These are phyloP conservation scores for Drosophila persimilis DNA, from an alignment of 1,140 invertebrate species.

Conservation along the genomic window DNA sequence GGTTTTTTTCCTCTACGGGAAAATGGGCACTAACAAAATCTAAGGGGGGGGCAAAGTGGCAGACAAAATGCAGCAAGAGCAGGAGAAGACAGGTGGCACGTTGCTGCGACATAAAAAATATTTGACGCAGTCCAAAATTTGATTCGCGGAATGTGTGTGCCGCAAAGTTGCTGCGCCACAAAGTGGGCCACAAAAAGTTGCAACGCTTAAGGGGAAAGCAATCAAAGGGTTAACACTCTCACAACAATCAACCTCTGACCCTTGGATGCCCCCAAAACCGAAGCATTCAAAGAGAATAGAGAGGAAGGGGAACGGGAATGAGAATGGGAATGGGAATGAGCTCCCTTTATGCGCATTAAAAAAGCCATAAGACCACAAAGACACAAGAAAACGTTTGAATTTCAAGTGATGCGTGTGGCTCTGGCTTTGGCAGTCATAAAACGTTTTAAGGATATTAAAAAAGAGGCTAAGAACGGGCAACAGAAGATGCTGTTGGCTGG, in stretches of 20 bases:
- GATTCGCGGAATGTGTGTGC: slow-evolving; percentile 27
- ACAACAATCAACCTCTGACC: slow-evolving; percentile 22
- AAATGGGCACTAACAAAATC: slow-evolving; percentile 56
- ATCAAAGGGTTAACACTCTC: slow-evolving; percentile 19
- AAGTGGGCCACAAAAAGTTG: slow-evolving; percentile 18
- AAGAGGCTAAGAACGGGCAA: slow-evolving; percentile 1
- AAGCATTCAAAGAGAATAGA: not conserved
- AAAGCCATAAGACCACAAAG: slow-evolving; percentile 12
- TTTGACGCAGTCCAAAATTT: slow-evolving; percentile 52
- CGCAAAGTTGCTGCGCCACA: slow-evolving; percentile 21
- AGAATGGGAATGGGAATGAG: too few species aligned
- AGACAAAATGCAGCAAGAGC: slow-evolving; percentile 37
- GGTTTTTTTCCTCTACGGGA: slow-evolving; percentile 6
- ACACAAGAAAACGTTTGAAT: slow-evolving; percentile 42
- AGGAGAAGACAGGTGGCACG: not conserved
- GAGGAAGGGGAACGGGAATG: too few species aligned
- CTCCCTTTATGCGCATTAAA: slow-evolving; percentile 58
- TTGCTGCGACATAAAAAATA: slow-evolving; percentile 35
- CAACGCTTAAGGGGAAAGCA: slow-evolving; percentile 2
- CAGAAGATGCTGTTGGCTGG: too few species aligned
- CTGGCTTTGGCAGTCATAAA: slow-evolving; percentile 47
- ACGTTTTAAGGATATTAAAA: slow-evolving; percentile 64
- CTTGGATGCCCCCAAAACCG: not conserved
- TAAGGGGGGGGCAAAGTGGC: slow-evolving; percentile 29
- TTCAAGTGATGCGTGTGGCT: slow-evolving; percentile 43